These are phyloP conservation scores for Sebastes miniatus DNA, from an alignment of 2,797 vertebrate genomes.

Conservation along the genomic window DNA sequence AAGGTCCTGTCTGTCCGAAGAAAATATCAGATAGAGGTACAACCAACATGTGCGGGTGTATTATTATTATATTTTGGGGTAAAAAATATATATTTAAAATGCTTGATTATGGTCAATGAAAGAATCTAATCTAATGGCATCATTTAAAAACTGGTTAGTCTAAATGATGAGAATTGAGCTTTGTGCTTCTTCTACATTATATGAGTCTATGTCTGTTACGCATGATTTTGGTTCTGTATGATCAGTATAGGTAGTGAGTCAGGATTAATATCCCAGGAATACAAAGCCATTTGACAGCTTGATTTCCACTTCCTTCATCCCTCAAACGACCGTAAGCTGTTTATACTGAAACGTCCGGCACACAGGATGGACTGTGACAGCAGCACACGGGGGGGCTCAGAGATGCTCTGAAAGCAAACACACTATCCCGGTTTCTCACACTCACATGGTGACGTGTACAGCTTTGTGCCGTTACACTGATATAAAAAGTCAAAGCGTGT, in stretches of 20 bases:
- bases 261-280: background rate
- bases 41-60: background rate
- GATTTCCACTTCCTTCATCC: background rate
- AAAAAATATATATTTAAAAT: background rate
- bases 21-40: background rate
- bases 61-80: background rate
- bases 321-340: background rate
- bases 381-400: conserved; percentile 16
- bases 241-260: background rate
- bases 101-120: background rate
- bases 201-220: background rate
- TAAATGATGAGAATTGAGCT: background rate
- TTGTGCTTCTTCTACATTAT: background rate
- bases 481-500: conserved; percentile 23
- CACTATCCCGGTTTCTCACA: conserved; percentile 17
- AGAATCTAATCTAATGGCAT: background rate
- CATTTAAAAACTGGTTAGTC: background rate
- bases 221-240: background rate
- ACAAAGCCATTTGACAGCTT: background rate
- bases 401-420: conserved; percentile 24
- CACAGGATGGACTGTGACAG: conserved; percentile 7
- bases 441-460: background rate
- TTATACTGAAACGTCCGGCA: background rate
- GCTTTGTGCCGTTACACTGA: conserved; percentile 24
- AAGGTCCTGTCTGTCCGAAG: background rate